A percentile compares a stretch with the other conserved stretches of the same genome.
phyloP scores from a whole-genome alignment of 2,888 invertebrate genomes.

The Linyphia triangularis region DNA sequence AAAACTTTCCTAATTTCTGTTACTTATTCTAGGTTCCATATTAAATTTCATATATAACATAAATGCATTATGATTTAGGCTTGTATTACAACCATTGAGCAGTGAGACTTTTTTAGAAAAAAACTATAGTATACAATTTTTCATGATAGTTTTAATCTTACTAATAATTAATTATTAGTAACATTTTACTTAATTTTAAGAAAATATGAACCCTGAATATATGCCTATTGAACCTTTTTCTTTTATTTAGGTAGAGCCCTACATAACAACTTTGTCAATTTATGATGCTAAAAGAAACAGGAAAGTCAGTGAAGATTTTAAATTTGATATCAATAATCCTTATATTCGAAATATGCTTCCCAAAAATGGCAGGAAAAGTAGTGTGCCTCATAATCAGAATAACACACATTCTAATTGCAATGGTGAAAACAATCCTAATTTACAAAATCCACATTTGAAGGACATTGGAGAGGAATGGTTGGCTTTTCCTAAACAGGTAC shows the following conservation, averaged over 20 bases:
- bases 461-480: conserved; percentile 89
- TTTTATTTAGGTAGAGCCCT: conserved; percentile 89
- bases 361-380: conserved; percentile 77
- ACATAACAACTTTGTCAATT: conserved; percentile 91
- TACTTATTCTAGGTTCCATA: too few relatives aligned
- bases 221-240: too few relatives aligned
- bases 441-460: conserved; percentile 83
- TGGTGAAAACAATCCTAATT: conserved; percentile 44
- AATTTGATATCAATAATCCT: conserved; percentile 90
- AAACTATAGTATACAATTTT: too few relatives aligned
- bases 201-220: too few relatives aligned
- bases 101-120: too few relatives aligned
- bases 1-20: too few relatives aligned
- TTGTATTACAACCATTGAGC: too few relatives aligned
- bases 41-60: too few relatives aligned
- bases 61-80: too few relatives aligned
- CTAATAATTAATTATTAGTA: too few relatives aligned
- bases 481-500: conserved; percentile 84
- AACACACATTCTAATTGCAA: conserved; percentile 65
- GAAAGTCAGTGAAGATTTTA: conserved; percentile 95
- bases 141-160: too few relatives aligned
- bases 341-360: conserved; percentile 84
- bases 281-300: conserved; percentile 92
- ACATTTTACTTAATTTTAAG: too few relatives aligned
- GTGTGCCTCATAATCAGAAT: conserved; percentile 79